These are phyloP conservation scores for Ephialtes manifestator DNA, from an alignment of 2,888 invertebrate genomes.

Conservation along the genomic window DNA sequence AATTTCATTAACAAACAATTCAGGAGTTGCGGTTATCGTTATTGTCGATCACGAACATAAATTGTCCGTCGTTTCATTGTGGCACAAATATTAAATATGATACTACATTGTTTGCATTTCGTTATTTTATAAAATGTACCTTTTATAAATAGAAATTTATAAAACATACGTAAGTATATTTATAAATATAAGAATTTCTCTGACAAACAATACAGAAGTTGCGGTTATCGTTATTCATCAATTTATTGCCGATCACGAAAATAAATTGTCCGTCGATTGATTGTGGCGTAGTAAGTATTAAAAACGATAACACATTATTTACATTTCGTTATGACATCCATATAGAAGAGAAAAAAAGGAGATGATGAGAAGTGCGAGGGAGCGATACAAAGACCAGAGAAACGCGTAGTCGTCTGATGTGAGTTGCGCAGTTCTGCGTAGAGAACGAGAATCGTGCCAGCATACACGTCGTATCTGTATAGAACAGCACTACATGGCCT, in stretches of 20 bases:
- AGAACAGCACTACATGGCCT: not conserved
- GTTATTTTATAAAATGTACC: not conserved
- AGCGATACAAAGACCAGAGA: not conserved
- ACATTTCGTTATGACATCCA: not conserved
- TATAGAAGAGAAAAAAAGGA: not conserved
- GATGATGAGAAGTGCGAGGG: not conserved
- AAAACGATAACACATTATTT: not conserved
- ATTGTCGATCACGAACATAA: not conserved
- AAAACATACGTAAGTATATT: too few relatives aligned
- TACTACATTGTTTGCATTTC: not conserved
- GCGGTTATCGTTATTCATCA: not conserved
- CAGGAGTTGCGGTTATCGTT: not conserved
- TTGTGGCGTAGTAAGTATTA: not conserved
- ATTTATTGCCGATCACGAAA: not conserved
- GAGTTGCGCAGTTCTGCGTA: constrained; percentile 25
- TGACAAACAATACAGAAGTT: not conserved
- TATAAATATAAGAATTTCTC: not conserved
- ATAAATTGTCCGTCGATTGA: not conserved
- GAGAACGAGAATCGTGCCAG: constrained; percentile 4
- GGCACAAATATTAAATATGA: not conserved
- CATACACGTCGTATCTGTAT: constrained; percentile 4
- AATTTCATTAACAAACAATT: not conserved
- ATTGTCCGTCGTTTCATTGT: too few relatives aligned
- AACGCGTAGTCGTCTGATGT: not conserved
- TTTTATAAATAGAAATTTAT: too few relatives aligned